These are phyloP conservation scores for Hycleus cichorii DNA, from an alignment of 1,140 invertebrate species.

Conservation along the genomic window DNA sequence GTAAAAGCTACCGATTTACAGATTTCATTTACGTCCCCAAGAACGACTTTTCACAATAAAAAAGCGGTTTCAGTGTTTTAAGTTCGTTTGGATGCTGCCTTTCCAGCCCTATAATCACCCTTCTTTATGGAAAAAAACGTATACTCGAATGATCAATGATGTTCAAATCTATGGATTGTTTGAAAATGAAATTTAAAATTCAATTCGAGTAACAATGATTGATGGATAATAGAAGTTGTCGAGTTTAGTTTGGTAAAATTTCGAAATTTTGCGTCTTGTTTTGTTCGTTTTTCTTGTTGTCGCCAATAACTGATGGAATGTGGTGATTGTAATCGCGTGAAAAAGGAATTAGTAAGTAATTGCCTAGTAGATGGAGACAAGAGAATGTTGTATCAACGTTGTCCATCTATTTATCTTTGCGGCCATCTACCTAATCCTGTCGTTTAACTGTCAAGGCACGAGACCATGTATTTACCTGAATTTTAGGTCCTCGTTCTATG, in stretches of 20 bases:
- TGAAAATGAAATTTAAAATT: too few relatives aligned
- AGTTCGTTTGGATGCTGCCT: too few relatives aligned
- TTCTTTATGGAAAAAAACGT: too few relatives aligned
- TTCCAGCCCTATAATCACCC: too few relatives aligned
- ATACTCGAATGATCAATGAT: too few relatives aligned
- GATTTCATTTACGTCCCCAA: conserved; percentile 27
- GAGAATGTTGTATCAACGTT: conserved; percentile 10
- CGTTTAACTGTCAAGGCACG: conserved; percentile 15
- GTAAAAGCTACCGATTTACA: conserved; percentile 32
- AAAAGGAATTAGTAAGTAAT: conserved; percentile 12
- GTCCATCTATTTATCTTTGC: conserved; percentile 10
- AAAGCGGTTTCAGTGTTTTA: not conserved
- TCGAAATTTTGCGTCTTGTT: not conserved
- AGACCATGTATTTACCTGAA: not conserved
- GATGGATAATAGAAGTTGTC: too few relatives aligned
- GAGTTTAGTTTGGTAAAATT: too few relatives aligned
- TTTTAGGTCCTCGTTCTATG: too few relatives aligned
- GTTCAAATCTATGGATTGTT: too few relatives aligned
- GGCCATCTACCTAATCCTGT: conserved; percentile 12
- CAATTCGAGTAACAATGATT: too few relatives aligned
- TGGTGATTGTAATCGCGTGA: conserved; percentile 8
- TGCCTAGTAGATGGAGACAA: conserved; percentile 11
- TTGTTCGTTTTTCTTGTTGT: not conserved
- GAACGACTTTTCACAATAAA: conserved; percentile 6
- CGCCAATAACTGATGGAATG: conserved; percentile 3